Base-by-base conservation (phyloP, 92 coral and sea anemone species). In the Heliopora coerulea region DNA sequence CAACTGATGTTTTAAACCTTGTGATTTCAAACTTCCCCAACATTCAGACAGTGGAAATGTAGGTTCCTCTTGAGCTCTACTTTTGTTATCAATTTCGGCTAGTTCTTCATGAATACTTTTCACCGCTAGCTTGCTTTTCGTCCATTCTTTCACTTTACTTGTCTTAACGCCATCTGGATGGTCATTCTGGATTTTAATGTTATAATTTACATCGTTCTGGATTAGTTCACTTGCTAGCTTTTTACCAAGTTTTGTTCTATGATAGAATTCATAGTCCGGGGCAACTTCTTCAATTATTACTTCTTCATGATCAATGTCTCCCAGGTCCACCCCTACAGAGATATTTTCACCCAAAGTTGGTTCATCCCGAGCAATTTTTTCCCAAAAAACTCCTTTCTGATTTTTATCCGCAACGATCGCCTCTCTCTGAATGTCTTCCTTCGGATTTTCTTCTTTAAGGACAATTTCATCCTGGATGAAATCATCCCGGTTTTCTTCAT, bases 381-480 rank as follows among this genome's bases (percentile, higher is more conserved):
- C n/a, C n/a, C n/a, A n/a, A n/a, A n/a, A n/a, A n/a, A n/a, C n/a
- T n/a, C n/a, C n/a, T n/a, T n/a, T n/a, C n/a, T n/a, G n/a, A n/a
- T n/a, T n/a, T n/a, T n/a, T n/a, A n/a, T n/a, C n/a, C n/a, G n/a
- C n/a, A n/a, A n/a, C n/a, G n/a, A n/a, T n/a, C n/a, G n/a, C n/a
- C n/a, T n/a, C n/a, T n/a, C n/a, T n/a, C n/a, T n/a, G n/a, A n/a
- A n/a, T n/a, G n/a, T n/a, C n/a, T n/a, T n/a, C n/a, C n/a, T n/a
- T n/a, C n/a, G n/a, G n/a, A n/a, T n/a, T n/a, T n/a, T n/a, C n/a
- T n/a, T n/a, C n/a, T n/a, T n/a, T n/a, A n/a, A n/a, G 62, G 31
- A 30, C 42, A 61, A 61, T 31, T 61, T 61, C 67, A 8, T 31
- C 40, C 42, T 61, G 67, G 37, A 21, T 30, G 30, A 0, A 24